These are phyloP conservation scores for Zophobas morio DNA, from an alignment of 1,140 invertebrate species.

Conservation along the genomic window DNA sequence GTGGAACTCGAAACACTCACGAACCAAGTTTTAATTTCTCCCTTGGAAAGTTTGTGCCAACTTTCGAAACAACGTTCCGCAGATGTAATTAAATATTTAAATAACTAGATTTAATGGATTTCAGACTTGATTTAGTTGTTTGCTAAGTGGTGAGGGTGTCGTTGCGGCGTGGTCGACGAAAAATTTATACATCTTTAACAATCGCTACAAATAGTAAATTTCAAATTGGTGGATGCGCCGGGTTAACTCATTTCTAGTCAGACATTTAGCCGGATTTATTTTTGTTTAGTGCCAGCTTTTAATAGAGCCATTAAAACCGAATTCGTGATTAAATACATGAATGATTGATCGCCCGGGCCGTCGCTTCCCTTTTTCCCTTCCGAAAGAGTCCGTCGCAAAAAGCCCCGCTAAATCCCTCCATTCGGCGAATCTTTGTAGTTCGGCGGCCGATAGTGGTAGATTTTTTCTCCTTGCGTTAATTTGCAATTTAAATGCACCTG, in stretches of 20 bases:
- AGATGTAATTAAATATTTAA: conserved; percentile 55
- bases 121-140: conserved; percentile 49
- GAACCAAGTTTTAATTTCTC: conserved; percentile 45
- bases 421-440: conserved; percentile 11
- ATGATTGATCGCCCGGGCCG: too few species aligned
- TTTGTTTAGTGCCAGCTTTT: neutral
- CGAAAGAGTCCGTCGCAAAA: neutral
- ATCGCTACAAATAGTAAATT: neutral
- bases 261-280: too few species aligned
- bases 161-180: neutral
- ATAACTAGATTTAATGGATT: conserved; percentile 53
- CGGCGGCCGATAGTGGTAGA: conserved; percentile 8
- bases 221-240: conserved; percentile 13
- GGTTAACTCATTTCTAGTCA: neutral
- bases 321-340: too few species aligned
- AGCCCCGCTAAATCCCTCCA: conserved; percentile 8
- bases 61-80: conserved; percentile 29
- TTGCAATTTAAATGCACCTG: conserved; percentile 44
- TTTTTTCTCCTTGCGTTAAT: conserved; percentile 33
- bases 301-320: neutral
- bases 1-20: conserved; percentile 6
- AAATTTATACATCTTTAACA: conserved; percentile 1
- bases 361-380: too few species aligned
- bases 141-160: conserved; percentile 16
- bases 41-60: conserved; percentile 36